Base-by-base conservation (phyloP, 1,140 invertebrate species). In the Apolygus lucorum region DNA sequence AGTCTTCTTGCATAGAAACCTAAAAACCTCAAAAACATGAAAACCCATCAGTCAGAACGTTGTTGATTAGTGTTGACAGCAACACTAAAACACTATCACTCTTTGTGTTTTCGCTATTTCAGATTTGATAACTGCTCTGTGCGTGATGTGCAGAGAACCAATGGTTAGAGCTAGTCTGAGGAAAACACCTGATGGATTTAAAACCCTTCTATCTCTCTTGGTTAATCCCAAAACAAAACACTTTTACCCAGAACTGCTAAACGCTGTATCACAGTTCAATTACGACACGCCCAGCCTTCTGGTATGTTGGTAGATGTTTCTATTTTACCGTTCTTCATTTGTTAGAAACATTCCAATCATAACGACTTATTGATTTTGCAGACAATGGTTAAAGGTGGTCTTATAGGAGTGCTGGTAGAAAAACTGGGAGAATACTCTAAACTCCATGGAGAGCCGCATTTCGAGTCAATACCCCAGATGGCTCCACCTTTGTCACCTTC, bases 41-140 rank as follows among this genome's bases (percentile, higher is more conserved):
- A n/a, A n/a, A n/a, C n/a, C n/a, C n/a, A n/a, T n/a, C n/a, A n/a
- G n/a, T n/a, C n/a, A n/a, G n/a, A n/a, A n/a, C n/a, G n/a, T n/a
- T n/a, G n/a, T n/a, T n/a, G n/a, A n/a, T n/a, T n/a, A n/a, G n/a
- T n/a, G n/a, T n/a, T n/a, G n/a, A n/a, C n/a, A n/a, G n/a, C n/a
- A n/a, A n/a, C n/a, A n/a, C n/a, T n/a, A n/a, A n/a, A n/a, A n/a
- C n/a, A n/a, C n/a, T n/a, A n/a, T n/a, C n/a, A n/a, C n/a, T n/a
- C n/a, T n/a, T n/a, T n/a, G n/a, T n/a, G n/a, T 42, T 42, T 4
- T 59, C 22, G 8, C 63, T 26, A 67, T 63, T 73, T 63, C 64
- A 74, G 73, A 73, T 68, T 68, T 74, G 24, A 69, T 63, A 13
- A 54, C 67, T 14, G 62, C 71, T 22, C 63, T 74, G 25, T 74